Conservation (phyloP, 2,888 invertebrate genomes). For the Machimus rusticus region DNA sequence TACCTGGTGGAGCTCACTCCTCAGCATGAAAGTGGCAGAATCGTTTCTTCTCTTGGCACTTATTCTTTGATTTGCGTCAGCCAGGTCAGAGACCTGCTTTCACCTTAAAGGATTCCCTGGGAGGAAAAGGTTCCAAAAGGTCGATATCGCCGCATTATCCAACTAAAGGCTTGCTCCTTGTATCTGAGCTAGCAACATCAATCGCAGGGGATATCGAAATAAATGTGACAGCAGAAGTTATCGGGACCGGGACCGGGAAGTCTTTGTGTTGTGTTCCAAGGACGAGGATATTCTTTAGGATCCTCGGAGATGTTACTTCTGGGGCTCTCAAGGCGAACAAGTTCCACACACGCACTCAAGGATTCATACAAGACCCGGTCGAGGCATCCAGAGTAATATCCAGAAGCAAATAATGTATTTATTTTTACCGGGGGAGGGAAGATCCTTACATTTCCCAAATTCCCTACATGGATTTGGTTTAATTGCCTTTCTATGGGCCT, state of each 20-base stretch:
- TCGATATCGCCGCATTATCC: neutral
- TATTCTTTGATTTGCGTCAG: neutral
- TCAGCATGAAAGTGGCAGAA: neutral
- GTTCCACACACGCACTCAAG: neutral
- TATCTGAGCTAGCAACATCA: neutral
- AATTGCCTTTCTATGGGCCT: neutral
- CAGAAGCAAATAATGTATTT: neutral
- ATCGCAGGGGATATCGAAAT: neutral
- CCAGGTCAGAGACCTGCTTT: neutral
- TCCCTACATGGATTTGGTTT: neutral
- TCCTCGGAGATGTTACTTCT: neutral
- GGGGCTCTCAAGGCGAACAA: neutral
- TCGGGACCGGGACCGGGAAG: neutral
- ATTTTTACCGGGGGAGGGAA: neutral
- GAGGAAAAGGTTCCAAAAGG: neutral
- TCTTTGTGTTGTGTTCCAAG: neutral
- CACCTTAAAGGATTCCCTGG: neutral
- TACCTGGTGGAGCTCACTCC: neutral
- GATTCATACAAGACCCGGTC: neutral
- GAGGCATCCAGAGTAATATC: neutral
- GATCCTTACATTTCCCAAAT: neutral
- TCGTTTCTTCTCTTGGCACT: neutral
- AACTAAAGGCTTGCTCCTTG: neutral
- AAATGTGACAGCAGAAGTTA: neutral
- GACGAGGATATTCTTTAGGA: neutral